Evolutionary conservation across 2,797 vertebrate genomes (phyloP).

Genomic region (Cephalopachus bancanus): DNA sequence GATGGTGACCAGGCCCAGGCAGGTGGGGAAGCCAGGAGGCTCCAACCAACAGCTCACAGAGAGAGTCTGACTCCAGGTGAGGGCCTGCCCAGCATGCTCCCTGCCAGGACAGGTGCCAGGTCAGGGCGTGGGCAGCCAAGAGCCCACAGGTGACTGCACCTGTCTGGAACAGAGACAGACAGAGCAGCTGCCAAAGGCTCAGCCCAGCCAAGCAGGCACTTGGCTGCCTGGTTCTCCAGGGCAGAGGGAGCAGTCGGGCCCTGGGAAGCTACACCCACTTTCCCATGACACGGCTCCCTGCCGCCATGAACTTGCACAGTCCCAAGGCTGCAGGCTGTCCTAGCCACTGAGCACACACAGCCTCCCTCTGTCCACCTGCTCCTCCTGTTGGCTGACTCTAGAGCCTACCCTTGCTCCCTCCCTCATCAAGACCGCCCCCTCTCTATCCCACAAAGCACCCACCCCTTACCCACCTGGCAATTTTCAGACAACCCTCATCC

Average conservation of each 20-base stretch:
- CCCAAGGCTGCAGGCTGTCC: neutral
- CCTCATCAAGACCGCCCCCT: neutral
- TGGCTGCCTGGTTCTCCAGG: neutral
- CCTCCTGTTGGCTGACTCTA: neutral
- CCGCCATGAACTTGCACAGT: neutral
- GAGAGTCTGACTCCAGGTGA: neutral
- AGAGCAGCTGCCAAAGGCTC: constrained; percentile 24
- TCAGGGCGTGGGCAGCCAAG: constrained; percentile 60
- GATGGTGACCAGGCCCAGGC: neutral
- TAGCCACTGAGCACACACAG: neutral
- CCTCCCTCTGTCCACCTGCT: neutral
- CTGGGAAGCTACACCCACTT: neutral
- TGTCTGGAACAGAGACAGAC: constrained; percentile 69
- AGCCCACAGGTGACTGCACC: constrained; percentile 72
- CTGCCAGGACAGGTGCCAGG: constrained; percentile 69
- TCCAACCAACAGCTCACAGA: neutral
- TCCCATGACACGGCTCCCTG: neutral
- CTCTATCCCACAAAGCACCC: neutral
- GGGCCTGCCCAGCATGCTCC: neutral
- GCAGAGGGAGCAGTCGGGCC: constrained; percentile 16
- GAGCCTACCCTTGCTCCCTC: neutral
- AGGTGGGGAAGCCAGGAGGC: neutral
- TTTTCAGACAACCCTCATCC: neutral
- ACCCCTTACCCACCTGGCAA: neutral
- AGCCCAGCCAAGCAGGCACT: neutral